Evolutionary conservation across 2,797 vertebrate species (phyloP).

Genomic region (Decapterus maruadsi): DNA sequence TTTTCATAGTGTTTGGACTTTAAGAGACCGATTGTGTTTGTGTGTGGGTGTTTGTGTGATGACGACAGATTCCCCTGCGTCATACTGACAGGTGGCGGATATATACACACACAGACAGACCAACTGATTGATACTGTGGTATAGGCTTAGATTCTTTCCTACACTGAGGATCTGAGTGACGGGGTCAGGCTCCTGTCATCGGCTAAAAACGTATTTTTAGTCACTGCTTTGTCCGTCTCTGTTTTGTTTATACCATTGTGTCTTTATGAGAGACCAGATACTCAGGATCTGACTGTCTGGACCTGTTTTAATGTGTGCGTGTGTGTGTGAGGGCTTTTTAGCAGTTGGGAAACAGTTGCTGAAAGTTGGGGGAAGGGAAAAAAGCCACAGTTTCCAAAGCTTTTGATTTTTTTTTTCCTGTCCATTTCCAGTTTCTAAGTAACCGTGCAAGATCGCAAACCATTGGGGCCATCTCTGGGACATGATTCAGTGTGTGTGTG

Average conservation of each 20-base stretch:
- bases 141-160: constrained; percentile 61
- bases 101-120: constrained; percentile 3
- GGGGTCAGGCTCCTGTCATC: constrained; percentile 25
- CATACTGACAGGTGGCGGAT: constrained; percentile 69
- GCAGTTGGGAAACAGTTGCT: constrained; percentile 48
- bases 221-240: constrained; percentile 19
- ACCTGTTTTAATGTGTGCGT: constrained; percentile 20
- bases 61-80: constrained; percentile 60
- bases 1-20: not conserved
- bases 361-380: constrained; percentile 51
- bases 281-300: constrained; percentile 19
- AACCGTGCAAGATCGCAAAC: constrained; percentile 72
- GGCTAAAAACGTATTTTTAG: constrained; percentile 51
- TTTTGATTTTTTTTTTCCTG: constrained; percentile 44
- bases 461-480: constrained; percentile 65
- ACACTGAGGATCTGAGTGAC: constrained; percentile 15
- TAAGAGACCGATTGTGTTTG: constrained; percentile 16
- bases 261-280: constrained; percentile 34
- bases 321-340: constrained; percentile 26
- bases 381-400: constrained; percentile 67
- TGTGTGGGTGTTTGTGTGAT: constrained; percentile 43
- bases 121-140: constrained; percentile 32
- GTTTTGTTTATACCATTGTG: constrained; percentile 35
- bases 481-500: constrained; percentile 37
- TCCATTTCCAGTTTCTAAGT: constrained; percentile 78